Base-by-base conservation (phyloP, 2,797 vertebrate genomes). In the Orestias chungarensis region DNA sequence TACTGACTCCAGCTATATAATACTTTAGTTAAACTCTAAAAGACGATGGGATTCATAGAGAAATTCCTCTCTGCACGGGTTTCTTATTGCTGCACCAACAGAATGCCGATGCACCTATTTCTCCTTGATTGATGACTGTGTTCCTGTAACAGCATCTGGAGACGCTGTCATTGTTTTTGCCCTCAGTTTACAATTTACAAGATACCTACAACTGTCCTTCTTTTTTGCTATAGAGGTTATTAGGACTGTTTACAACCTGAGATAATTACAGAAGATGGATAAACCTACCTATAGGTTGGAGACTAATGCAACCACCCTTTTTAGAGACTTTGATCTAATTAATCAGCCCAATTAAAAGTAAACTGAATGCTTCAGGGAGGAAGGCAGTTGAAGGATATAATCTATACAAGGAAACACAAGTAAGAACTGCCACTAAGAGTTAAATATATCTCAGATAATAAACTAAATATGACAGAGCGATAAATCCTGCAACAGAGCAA, bases 141-240 rank as follows among this genome's bases (percentile, higher is more conserved):
- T 47, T 68, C 57, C 67, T 42, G 23, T n/a, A 72, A 57, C 23
- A 67, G 68, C 52, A 66, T 40, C 11, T 7, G 59, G 44, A 31
- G 23, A 59, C n/a, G 29, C 10, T n/a, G 46, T 64, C 38, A 11
- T 43, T 55, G 25, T 55, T 33, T 62, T 38, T 20, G 43, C 33
- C 50, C 33, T 62, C 61, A 6, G 31, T 23, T 66, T 59, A 49
- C 43, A 52, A 38, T 70, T 70, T 79, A 27, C 67, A 74, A 25
- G 38, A 61, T 57, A 42, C 59, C 40, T 42, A 33, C 33, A 59
- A 27, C 38, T 40, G 42, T 33, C 17, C 23, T n/a, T 40, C 18
- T 46, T 31, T 46, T 7, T 54, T 38, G 49, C 42, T 9, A 54
- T 70, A 47, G 27, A 50, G 15, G 54, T 62, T 72, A 25, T 70